These are phyloP conservation scores for Apostichopus leukothele DNA, from an alignment of 53 echinoderm and acorn worm genomes.

Conservation along the genomic window DNA sequence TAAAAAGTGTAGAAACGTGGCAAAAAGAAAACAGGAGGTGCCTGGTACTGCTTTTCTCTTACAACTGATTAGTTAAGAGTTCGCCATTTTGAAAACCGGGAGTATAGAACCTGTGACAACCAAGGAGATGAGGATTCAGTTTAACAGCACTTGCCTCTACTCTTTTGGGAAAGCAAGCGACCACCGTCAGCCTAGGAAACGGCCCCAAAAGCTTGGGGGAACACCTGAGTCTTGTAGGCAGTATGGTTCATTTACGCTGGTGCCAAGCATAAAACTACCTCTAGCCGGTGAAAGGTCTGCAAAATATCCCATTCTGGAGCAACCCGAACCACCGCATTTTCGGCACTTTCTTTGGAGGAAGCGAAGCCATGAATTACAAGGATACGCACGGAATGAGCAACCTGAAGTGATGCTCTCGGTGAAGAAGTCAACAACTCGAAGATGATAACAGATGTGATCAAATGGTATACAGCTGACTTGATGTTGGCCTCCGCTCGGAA, in stretches of 20 bases:
- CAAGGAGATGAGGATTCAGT: too few species aligned
- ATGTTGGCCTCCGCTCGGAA: constrained; percentile 59
- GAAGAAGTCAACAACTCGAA: constrained; percentile 55
- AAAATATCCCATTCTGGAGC: constrained; percentile 60
- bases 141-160: background rate
- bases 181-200: background rate
- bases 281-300: constrained; percentile 45
- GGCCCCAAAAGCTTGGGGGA: background rate
- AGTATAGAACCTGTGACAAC: too few species aligned
- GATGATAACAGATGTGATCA: constrained; percentile 50
- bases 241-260: constrained; percentile 37
- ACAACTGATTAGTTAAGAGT: too few species aligned
- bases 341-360: constrained; percentile 43
- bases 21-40: too few species aligned
- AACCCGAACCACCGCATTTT: constrained; percentile 35
- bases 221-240: constrained; percentile 25
- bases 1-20: too few species aligned
- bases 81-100: too few species aligned
- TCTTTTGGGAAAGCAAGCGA: background rate
- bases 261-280: constrained; percentile 54
- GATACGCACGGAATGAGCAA: constrained; percentile 56
- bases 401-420: constrained; percentile 56
- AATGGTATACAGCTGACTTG: constrained; percentile 51
- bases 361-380: constrained; percentile 48
- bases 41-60: too few species aligned